Conservation (phyloP, 2,797 vertebrate genomes). For the Chloroceryle inda region DNA sequence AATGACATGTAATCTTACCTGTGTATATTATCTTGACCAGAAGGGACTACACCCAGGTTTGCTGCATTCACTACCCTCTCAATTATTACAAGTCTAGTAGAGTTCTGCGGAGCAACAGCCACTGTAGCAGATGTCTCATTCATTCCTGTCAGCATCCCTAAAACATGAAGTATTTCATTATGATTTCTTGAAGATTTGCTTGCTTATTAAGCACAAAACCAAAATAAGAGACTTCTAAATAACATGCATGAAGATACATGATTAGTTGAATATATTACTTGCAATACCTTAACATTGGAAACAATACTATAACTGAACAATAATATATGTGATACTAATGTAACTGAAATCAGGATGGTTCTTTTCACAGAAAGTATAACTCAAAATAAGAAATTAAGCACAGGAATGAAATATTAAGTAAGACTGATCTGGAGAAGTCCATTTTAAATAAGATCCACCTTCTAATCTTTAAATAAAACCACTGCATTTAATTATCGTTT, state of each 20-base stretch:
- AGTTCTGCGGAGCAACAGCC: slow-evolving; percentile 84
- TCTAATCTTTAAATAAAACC: neutral
- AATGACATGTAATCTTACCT: slow-evolving; percentile 80
- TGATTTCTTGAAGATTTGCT: neutral
- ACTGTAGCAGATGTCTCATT: slow-evolving; percentile 90
- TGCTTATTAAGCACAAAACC: neutral
- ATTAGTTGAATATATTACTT: neutral
- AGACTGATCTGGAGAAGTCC: neutral
- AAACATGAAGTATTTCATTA: slow-evolving; percentile 31
- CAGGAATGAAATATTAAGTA: neutral
- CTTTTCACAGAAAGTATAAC: neutral
- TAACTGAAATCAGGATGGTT: neutral
- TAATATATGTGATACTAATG: neutral
- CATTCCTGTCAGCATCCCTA: slow-evolving; percentile 94
- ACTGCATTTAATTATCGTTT: neutral
- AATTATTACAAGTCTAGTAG: slow-evolving; percentile 81
- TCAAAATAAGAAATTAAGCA: neutral
- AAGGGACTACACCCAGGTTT: slow-evolving; percentile 90
- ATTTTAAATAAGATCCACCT: neutral
- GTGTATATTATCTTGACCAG: slow-evolving; percentile 85
- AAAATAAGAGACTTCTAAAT: neutral
- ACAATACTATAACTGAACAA: neutral
- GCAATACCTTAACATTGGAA: neutral
- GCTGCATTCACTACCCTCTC: slow-evolving; percentile 89
- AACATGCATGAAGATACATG: neutral